These are phyloP conservation scores for Papilio polytes DNA, from an alignment of 1,140 invertebrate species.

Conservation along the genomic window DNA sequence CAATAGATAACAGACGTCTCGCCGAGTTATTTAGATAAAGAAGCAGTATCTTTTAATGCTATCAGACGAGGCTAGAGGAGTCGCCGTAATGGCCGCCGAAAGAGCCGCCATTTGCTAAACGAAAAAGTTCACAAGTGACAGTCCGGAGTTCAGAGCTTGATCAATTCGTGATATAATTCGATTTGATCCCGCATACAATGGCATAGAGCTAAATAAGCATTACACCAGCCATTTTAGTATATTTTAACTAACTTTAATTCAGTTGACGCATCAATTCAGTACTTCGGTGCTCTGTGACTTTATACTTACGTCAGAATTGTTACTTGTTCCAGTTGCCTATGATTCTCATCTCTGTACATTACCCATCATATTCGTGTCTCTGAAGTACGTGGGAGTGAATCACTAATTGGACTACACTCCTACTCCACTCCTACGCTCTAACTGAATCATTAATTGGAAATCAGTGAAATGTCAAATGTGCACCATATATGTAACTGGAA, in stretches of 20 bases:
- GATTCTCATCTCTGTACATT: neutral
- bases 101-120: constrained; percentile 56
- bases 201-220: neutral
- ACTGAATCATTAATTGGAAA: constrained; percentile 17
- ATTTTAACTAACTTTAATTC: too few relatives aligned
- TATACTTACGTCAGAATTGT: too few relatives aligned
- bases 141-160: constrained; percentile 57
- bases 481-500: neutral
- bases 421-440: neutral
- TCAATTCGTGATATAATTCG: constrained; percentile 61
- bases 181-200: constrained; percentile 6
- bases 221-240: neutral
- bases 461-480: constrained; percentile 18
- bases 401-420: too few relatives aligned
- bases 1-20: neutral
- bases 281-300: too few relatives aligned
- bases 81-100: constrained; percentile 54
- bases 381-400: neutral
- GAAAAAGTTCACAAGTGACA: constrained; percentile 69
- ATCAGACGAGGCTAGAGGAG: constrained; percentile 44
- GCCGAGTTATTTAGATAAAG: neutral
- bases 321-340: neutral
- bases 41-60: constrained; percentile 6
- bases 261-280: too few relatives aligned
- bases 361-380: neutral